Base-by-base conservation (phyloP, 2,888 invertebrate genomes). In the Drosophila pseudotakahashii region DNA sequence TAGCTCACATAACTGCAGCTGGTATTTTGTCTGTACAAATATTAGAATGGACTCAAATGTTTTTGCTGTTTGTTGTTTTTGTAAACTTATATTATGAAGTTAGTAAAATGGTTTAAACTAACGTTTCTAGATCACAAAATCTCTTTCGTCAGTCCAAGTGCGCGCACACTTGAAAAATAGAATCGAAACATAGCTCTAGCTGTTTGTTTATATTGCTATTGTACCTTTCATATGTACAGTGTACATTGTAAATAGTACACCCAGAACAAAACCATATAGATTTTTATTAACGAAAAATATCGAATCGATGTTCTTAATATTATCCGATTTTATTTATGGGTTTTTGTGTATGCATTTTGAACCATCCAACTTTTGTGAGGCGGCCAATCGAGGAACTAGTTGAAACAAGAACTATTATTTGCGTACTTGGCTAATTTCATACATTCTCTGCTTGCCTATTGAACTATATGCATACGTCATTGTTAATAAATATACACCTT, bases 401-500 rank as follows among this genome's bases (percentile, higher is more conserved):
- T 19, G 42, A 42, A 42, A 19, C 3, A 42, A 19, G 42, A 42
- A 42, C 19, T 42, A 16, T 6, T 42, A 42, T 19, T 19, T 19
- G 19, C 16, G 16, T 11, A 42, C 19, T 19, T 42, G 19, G 19
- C 42, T 11, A 42, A 11, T 42, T 42, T 42, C 19, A 11, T 11
- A 11, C 42, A 14, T 19, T 42, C 42, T 2, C 42, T 10, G 19
- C 16, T 14, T 41, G 16, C 7, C 39, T 39, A 39, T 39, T 7
- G 30, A 30, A 14, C 39, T 39, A 42, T 19, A 42, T 42, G 4
- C 19, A 10, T 77, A 73, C 77, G 85, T 84, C 81, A 81, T 84
- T 72, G 74, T 81, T 79, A 71, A 81, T 84, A 81, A 84, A 84
- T 70, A 62, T 71, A 83, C 57, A 50, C 51, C 48, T 68, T 51